Percentiles rank a stretch among this genome's conserved stretches.
These are phyloP conservation scores for Castor canadensis DNA, from an alignment of 2,113 vertebrate species.

Conservation along the genomic window DNA sequence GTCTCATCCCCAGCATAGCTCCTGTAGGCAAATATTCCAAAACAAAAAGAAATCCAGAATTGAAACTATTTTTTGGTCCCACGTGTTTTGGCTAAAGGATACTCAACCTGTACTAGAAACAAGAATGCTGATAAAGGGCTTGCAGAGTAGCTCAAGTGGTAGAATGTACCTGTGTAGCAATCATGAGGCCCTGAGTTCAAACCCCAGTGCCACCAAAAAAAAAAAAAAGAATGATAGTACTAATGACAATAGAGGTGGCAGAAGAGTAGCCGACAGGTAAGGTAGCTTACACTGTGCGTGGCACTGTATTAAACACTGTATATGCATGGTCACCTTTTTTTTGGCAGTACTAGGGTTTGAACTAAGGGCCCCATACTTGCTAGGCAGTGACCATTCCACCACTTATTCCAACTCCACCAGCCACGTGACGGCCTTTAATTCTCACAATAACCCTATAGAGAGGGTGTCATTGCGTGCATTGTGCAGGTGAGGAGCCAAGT, in stretches of 20 bases:
- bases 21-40: not conserved
- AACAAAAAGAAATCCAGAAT: not conserved
- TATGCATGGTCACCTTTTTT: not conserved
- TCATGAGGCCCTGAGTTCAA: too few relatives aligned
- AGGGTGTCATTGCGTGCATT: not conserved
- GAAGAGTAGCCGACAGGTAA: not conserved
- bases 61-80: not conserved
- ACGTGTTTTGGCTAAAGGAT: not conserved
- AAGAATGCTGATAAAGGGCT: not conserved
- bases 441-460: constrained; percentile 1
- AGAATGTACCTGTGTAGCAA: too few relatives aligned
- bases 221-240: not conserved
- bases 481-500: not conserved
- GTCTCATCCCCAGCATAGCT: not conserved
- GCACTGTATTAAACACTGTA: not conserved
- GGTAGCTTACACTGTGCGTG: not conserved
- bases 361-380: too few relatives aligned
- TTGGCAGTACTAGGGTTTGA: too few relatives aligned
- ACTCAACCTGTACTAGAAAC: not conserved
- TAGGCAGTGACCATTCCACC: too few relatives aligned
- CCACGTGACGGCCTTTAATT: too few relatives aligned
- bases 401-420: too few relatives aligned
- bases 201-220: too few relatives aligned
- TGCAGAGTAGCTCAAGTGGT: too few relatives aligned
- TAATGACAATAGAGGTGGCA: not conserved